Evolutionary conservation across 2,113 vertebrate species (phyloP).

Genomic region (Oxyruncus cristatus): DNA sequence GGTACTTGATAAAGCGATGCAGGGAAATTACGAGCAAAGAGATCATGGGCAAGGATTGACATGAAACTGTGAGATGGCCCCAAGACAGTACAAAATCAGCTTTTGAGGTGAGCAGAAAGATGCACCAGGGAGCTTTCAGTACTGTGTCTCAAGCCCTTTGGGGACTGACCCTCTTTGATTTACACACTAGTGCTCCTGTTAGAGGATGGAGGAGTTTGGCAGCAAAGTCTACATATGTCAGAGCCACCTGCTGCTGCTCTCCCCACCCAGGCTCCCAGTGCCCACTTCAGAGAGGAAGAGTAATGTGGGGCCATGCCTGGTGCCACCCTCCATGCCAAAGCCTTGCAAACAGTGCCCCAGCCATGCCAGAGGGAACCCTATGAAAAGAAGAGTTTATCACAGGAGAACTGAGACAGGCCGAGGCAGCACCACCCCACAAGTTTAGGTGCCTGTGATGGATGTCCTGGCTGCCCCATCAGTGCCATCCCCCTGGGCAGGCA

Average conservation of each 20-base stretch:
- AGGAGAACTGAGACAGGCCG: not conserved
- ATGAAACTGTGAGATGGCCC: not conserved
- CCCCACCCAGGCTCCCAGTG: not conserved
- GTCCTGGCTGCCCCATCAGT: not conserved
- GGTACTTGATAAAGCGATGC: not conserved
- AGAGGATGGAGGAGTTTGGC: not conserved
- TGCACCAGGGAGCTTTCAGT: not conserved
- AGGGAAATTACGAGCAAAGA: not conserved
- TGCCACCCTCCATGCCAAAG: not conserved
- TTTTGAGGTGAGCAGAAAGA: not conserved
- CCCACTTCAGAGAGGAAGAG: not conserved
- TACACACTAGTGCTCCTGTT: not conserved
- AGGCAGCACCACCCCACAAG: not conserved
- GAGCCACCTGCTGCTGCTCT: not conserved
- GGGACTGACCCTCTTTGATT: not conserved
- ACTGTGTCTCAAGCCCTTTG: not conserved
- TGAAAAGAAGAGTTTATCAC: not conserved
- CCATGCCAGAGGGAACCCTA: not conserved
- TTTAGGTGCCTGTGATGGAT: fast-evolving
- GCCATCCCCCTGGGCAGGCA: not conserved
- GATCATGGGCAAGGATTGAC: not conserved
- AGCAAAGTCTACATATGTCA: not conserved
- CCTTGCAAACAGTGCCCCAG: not conserved
- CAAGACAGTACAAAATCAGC: not conserved
- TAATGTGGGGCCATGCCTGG: not conserved